Percentiles rank a stretch among this genome's conserved stretches.
Evolutionary conservation across 2,888 invertebrate species (phyloP).

Genomic region (Drosophila prolongata): DNA sequence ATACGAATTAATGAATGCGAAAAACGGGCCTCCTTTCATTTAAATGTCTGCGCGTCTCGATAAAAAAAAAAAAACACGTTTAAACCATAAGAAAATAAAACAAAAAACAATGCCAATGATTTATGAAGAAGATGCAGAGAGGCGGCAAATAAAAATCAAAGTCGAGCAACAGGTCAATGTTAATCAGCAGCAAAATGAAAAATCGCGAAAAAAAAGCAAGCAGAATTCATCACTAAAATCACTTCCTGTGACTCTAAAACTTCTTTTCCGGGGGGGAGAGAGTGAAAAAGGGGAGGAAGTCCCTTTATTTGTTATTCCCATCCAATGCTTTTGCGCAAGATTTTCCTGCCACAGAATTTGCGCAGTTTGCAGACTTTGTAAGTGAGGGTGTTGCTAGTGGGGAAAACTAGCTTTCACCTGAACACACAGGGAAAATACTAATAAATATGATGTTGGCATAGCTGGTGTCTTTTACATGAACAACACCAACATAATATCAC

Average conservation of each 20-base stretch:
- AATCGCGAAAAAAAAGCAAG: constrained; percentile 15
- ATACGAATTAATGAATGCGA: constrained; percentile 26
- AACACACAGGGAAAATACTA: constrained; percentile 8
- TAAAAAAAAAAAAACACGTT: constrained; percentile 33
- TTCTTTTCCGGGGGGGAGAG: not conserved
- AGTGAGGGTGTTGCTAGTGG: not conserved
- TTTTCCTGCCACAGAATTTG: constrained; percentile 32
- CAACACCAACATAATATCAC: not conserved
- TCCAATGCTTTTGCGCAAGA: constrained; percentile 24
- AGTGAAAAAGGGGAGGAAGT: not conserved
- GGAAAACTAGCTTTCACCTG: constrained; percentile 24
- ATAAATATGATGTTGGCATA: constrained; percentile 2
- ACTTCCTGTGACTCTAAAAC: constrained; percentile 21
- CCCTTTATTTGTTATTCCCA: constrained; percentile 11
- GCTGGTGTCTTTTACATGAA: constrained; percentile 8
- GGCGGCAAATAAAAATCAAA: constrained; percentile 31
- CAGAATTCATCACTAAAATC: not conserved
- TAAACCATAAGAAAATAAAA: constrained; percentile 1
- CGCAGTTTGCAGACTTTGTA: constrained; percentile 22
- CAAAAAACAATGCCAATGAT: constrained; percentile 14
- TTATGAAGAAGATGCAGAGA: constrained; percentile 17
- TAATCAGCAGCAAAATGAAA: constrained; percentile 18
- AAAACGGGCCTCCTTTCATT: constrained; percentile 37
- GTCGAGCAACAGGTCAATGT: constrained; percentile 64
- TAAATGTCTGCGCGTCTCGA: constrained; percentile 11